These are phyloP conservation scores for Anniella stebbinsi DNA, from an alignment of 2,797 vertebrate species.

Conservation along the genomic window DNA sequence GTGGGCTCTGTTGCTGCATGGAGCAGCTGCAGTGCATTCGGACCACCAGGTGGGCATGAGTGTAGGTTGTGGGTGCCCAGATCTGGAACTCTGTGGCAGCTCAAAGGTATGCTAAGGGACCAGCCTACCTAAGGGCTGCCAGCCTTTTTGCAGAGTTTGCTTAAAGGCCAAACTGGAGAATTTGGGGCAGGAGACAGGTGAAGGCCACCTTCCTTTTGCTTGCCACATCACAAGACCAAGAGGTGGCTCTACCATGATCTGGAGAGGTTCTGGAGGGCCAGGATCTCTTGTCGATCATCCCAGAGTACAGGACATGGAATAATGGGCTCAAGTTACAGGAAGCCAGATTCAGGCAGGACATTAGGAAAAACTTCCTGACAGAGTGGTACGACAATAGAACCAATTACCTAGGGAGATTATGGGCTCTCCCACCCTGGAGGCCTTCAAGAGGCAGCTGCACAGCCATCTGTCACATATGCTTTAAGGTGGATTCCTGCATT, in stretches of 20 bases:
- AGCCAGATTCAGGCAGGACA: too few species aligned
- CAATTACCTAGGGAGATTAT: too few species aligned
- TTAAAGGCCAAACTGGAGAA: neutral
- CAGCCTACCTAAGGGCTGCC: neutral
- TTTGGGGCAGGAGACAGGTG: neutral
- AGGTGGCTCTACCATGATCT: neutral
- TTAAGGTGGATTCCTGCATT: too few species aligned
- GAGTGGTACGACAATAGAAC: too few species aligned
- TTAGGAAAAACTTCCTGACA: too few species aligned
- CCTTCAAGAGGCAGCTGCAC: too few species aligned
- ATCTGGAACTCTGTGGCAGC: neutral
- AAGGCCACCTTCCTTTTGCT: neutral
- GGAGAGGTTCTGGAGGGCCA: neutral
- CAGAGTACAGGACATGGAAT: too few species aligned
- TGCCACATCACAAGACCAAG: neutral
- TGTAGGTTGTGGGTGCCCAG: neutral
- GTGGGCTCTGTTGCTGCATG: neutral
- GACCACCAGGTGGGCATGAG: neutral
- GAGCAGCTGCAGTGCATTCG: neutral
- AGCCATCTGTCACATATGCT: too few species aligned
- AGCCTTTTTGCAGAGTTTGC: neutral
- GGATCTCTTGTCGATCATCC: too few species aligned
- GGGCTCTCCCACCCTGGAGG: too few species aligned
- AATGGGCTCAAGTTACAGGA: too few species aligned
- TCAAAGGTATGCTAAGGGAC: neutral